Base-by-base conservation (phyloP, 2,797 vertebrate species). In the Tinamus major region DNA sequence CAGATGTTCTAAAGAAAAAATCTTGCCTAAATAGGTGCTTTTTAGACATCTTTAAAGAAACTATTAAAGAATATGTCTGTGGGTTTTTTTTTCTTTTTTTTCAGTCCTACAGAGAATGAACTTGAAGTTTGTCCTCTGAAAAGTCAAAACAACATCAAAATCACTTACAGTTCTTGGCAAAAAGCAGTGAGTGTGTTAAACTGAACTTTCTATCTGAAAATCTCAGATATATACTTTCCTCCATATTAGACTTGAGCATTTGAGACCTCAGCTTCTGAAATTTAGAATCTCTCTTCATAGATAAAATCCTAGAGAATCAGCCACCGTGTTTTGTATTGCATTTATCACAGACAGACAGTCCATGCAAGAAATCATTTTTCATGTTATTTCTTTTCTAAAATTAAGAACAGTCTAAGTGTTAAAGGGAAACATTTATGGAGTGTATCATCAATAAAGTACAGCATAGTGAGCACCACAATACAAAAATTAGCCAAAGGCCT, bases 11-110 rank as follows among this genome's bases (percentile, higher is more conserved):
- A 26, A 61, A 44, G 6, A 53, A 71, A 65, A 20, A 39, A 51
- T 56, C 10, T 10, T 10, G 8, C 16, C 1, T 58, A 59, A 85
- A 13, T 39, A 78, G 18, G 0, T 0, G 41, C 27, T 69, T 80
- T 41, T 17, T 29, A 11, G 17, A 68, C 13, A 58, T 65, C 13
- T 55, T 58, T 55, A 44, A 51, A 69, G 49, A 59, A n/a, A 2
- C 4, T 85, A 20, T 80, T 33, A 71, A 80, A 85, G 37, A 85
- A 39, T 6, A 13, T 13, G 3, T 37, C 0, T 37, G 44, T 64
- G 11, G 16, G 39, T 6, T 7, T 42, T 24, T 42, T 24, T 10
- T 48, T 48, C 21, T 48, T 58, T 17, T 8, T 29, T 86, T 70
- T 70, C 39, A 26, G 0, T 44, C 76, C 24, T 55, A 13, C 11